Base-by-base conservation (phyloP, 2,888 invertebrate genomes). In the Sthenelais limicola region DNA sequence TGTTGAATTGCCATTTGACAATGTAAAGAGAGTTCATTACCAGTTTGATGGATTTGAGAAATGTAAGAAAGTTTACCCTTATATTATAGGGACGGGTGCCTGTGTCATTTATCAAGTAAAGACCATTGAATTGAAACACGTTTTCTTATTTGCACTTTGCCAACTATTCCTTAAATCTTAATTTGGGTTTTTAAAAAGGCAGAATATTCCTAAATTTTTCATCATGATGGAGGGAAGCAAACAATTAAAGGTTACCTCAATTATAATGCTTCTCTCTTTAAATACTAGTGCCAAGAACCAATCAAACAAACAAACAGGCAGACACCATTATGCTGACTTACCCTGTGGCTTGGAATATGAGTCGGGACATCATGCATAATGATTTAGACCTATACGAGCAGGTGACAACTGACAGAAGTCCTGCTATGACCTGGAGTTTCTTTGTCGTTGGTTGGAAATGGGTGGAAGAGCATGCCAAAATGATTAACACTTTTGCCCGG, bases 291-390 rank as follows among this genome's bases (percentile, higher is more conserved):
- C 5, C 71, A 76, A 74, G 56, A 1, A 73, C 24, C 28, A 71
- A 78, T 68, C 67, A 47, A 26, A 75, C 75, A 0, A 71, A 80
- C n/a, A 81, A 77, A 51, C 79, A 80, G 69, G 78, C 79, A 4
- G 80, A 80, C 72, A 73, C 78, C n/a, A 75, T 80, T 5, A 71
- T 80, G 74, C 38, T 80, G 73, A 68, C 72, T 9, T 81, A 78
- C 71, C 80, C 80, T 3, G 69, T 80, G 15, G 74, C 74, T 71
- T 81, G 80, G 78, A 81, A 79, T 76, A 76, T 77, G 73, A 71
- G 71, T 51, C 52, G 38, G 12, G 78, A 81, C 70, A 77, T 81
- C 51, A 71, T 74, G 73, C 54, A 73, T 21, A 78, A 80, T 48
- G 80, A 80, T 73, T 76, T 80, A 38, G 68, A 74, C 28, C 76